phyloP scores from a whole-genome alignment of 2,113 vertebrate species.

The Bubo blakistoni region DNA sequence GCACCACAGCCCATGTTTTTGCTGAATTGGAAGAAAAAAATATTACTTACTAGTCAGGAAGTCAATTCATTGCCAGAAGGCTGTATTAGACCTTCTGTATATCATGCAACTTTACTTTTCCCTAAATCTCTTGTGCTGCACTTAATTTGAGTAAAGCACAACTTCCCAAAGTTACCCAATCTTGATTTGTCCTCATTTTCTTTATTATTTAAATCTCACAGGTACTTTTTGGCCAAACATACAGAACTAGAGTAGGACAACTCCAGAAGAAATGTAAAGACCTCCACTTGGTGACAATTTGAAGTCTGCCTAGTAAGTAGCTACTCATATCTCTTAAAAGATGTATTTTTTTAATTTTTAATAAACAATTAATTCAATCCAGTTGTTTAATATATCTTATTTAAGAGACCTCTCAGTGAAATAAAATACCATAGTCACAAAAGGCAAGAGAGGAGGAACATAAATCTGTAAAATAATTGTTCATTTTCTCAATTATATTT shows the following conservation, averaged over 20 bases:
- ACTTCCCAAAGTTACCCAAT: neutral
- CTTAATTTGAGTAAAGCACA: neutral
- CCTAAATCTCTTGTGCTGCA: too few species aligned
- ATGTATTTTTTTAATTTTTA: neutral
- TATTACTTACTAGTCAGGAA: neutral
- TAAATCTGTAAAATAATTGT: neutral
- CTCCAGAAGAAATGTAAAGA: neutral
- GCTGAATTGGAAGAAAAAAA: neutral
- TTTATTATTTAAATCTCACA: neutral
- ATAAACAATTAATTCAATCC: neutral
- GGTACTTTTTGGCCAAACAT: neutral
- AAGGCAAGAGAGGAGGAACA: neutral
- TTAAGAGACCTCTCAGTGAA: neutral
- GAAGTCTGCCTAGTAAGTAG: neutral
- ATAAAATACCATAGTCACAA: neutral
- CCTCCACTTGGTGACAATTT: neutral
- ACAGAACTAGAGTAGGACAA: neutral
- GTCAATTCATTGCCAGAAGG: neutral
- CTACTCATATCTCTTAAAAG: neutral
- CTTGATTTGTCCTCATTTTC: neutral
- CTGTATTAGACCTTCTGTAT: neutral
- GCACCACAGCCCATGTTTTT: neutral
- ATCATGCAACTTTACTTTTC: neutral
- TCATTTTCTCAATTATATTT: neutral
- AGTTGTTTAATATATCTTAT: neutral